Conservation (phyloP, 2,888 invertebrate genomes). For the Drosophila quinaria region DNA sequence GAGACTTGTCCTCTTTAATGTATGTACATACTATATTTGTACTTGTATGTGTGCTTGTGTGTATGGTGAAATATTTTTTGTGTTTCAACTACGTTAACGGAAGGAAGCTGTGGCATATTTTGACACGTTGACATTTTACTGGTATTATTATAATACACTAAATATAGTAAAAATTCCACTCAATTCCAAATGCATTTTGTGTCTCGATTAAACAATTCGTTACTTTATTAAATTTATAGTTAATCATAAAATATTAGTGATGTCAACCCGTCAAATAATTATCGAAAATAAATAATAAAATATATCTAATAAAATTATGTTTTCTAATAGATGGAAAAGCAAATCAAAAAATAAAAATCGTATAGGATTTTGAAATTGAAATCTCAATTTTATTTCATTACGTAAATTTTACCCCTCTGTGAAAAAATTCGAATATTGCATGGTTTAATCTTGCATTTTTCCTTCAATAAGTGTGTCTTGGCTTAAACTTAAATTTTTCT, state of each 20-base stretch:
- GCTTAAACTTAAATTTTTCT: neutral
- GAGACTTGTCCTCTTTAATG: conserved; percentile 24
- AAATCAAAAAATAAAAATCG: too few relatives aligned
- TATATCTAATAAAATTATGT: too few relatives aligned
- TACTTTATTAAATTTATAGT: neutral
- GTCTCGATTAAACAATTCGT: neutral
- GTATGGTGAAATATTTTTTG: conserved; percentile 52
- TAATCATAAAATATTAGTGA: too few relatives aligned
- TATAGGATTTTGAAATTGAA: too few relatives aligned
- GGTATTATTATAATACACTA: conserved; percentile 51
- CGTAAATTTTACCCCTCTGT: too few relatives aligned
- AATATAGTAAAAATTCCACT: conserved; percentile 1
- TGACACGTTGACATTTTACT: conserved; percentile 72
- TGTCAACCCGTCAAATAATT: too few relatives aligned
- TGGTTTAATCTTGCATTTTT: neutral
- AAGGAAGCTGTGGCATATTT: conserved; percentile 72
- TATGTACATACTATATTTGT: too few relatives aligned
- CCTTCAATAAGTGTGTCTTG: too few relatives aligned
- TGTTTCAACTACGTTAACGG: conserved; percentile 55
- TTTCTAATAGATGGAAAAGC: too few relatives aligned
- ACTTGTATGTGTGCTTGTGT: conserved; percentile 22
- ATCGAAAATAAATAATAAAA: too few relatives aligned
- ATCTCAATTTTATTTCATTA: too few relatives aligned
- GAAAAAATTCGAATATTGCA: too few relatives aligned
- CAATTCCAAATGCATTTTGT: neutral